Evolutionary conservation across 2,888 invertebrate genomes (phyloP), one percentile per base, ranked within the genome.

Genomic region (Cosmopolites sordidus): DNA sequence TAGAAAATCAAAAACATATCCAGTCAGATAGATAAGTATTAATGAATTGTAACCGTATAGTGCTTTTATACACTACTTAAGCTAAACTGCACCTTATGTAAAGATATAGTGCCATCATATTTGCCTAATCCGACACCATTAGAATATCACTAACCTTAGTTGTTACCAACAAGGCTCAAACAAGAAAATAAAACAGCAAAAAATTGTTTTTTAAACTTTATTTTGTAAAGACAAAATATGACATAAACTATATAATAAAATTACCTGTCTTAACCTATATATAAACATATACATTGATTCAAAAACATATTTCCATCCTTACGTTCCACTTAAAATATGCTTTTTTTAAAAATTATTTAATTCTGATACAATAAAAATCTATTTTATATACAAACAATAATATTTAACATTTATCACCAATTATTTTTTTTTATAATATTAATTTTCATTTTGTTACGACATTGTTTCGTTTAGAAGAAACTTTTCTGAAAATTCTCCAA

Each of bases 201-300:
- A 14, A 16, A 2, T 16, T 40, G 4, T 40, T 15, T 40, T 40
- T 40, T 4, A 5, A 16, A 40, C 15, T 58, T 55, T 58, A 67
- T 69, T 68, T 68, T 66, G 61, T 64, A 68, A 67, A 67, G 68
- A 69, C 67, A 67, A 68, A 68, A 69, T 69, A 69, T 69, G 69
- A 69, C 69, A 69, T 69, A 69, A 68, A 68, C 68, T 68, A 67
- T 69, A 67, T 69, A 68, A 64, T 69, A 66, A 69, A 69, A 68
- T 66, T 68, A 67, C 69, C 63, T 65, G 8, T 66, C 67, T 68
- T 68, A 69, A 61, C 59, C 67, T 67, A 67, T 66, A 68, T 68
- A 68, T 59, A 68, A 67, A 69, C 61, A 66, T 69, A 68, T 69
- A 69, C 69, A 69, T 66, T 67, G 43, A 40, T 54, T 59, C 42